Evolutionary conservation across 2,888 invertebrate species (phyloP).

Genomic region (Sarcophaga rosellei): DNA sequence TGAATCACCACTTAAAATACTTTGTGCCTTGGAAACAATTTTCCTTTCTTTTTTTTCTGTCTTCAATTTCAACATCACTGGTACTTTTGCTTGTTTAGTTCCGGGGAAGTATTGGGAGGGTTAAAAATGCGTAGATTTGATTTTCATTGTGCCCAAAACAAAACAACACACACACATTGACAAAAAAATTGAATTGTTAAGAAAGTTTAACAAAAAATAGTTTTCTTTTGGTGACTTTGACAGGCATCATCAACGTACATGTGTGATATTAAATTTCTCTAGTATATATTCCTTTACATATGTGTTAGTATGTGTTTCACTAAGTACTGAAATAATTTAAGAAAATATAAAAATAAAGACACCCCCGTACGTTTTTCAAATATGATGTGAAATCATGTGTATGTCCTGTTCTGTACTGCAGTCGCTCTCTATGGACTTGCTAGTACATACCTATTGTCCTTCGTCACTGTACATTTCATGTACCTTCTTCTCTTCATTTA

Average conservation of each 20-base stretch:
- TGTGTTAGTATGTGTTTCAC: constrained; percentile 24
- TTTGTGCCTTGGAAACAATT: constrained; percentile 34
- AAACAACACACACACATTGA: constrained; percentile 5
- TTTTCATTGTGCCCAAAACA: constrained; percentile 28
- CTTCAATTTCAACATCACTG: constrained; percentile 11
- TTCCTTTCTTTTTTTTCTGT: not conserved
- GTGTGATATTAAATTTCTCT: not conserved
- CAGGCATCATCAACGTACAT: constrained; percentile 58
- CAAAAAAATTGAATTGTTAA: constrained; percentile 16
- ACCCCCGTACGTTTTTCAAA: constrained; percentile 49
- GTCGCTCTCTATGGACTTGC: not conserved
- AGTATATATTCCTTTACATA: not conserved
- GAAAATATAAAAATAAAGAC: constrained; percentile 25
- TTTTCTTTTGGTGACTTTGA: constrained; percentile 57
- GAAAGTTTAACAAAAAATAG: not conserved
- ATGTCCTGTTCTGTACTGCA: constrained; percentile 5
- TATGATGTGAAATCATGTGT: constrained; percentile 18
- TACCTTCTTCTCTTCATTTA: not conserved
- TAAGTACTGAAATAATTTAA: constrained; percentile 55
- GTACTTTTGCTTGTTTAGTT: not conserved
- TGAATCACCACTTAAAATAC: constrained; percentile 64
- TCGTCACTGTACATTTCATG: not conserved
- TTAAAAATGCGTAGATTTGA: constrained; percentile 1
- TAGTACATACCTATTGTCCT: not conserved
- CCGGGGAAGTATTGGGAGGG: not conserved